phyloP scores from a whole-genome alignment of 64 coral and sea anemone genomes.

The Pocillopora verrucosa region DNA sequence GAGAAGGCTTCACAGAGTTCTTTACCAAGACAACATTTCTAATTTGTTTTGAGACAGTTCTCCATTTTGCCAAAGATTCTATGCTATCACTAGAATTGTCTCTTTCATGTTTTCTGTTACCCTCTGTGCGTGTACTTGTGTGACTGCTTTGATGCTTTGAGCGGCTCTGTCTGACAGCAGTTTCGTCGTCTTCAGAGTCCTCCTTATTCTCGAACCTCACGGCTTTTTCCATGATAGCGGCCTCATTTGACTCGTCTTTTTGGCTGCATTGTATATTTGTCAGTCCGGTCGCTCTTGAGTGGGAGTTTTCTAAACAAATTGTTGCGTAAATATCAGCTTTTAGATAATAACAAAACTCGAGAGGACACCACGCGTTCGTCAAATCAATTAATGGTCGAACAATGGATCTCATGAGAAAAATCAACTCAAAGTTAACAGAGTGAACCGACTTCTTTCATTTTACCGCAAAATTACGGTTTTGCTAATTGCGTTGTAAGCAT shows the following conservation, averaged over 20 bases:
- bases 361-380: not conserved
- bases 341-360: not conserved
- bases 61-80: slow-evolving; percentile 49
- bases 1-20: slow-evolving; percentile 67
- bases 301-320: slow-evolving; percentile 12
- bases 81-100: slow-evolving; percentile 1
- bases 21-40: slow-evolving; percentile 58
- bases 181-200: slow-evolving; percentile 21
- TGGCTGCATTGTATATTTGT: not conserved
- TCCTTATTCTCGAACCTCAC: slow-evolving; percentile 64
- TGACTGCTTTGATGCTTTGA: not conserved
- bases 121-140: not conserved
- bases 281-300: not conserved
- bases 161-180: not conserved
- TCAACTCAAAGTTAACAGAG: not conserved
- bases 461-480: not conserved
- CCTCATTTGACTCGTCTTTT: not conserved
- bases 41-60: slow-evolving; percentile 48
- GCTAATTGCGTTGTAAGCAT: not conserved
- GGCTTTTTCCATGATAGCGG: slow-evolving; percentile 22
- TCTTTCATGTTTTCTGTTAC: not conserved
- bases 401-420: not conserved
- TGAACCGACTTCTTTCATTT: not conserved
- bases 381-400: not conserved
- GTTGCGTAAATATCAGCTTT: not conserved